These are phyloP conservation scores for Gymnarchus niloticus DNA, from an alignment of 2,113 vertebrate species.

Conservation along the genomic window DNA sequence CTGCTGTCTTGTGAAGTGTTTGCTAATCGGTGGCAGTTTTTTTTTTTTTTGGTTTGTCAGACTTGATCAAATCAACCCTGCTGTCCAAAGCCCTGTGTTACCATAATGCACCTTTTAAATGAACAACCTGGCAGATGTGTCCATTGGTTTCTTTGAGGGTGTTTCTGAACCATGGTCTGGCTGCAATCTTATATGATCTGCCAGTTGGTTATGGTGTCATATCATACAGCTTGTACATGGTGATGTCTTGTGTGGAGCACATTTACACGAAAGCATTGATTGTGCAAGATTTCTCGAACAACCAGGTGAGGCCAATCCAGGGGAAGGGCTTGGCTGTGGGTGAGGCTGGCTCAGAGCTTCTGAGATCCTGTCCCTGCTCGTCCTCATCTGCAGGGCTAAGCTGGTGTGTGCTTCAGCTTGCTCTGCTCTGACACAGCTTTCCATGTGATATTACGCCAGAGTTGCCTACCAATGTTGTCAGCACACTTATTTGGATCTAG, in stretches of 20 bases:
- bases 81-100: background rate
- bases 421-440: background rate
- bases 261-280: background rate
- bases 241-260: background rate
- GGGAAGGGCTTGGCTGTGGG: conserved; percentile 1
- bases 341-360: background rate
- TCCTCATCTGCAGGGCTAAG: background rate
- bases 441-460: background rate
- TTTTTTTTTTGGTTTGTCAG: background rate
- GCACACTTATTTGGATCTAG: background rate
- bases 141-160: background rate
- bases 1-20: background rate
- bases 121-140: background rate
- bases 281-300: background rate
- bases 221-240: background rate
- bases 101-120: background rate
- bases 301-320: background rate
- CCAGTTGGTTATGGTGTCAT: background rate
- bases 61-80: background rate
- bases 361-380: background rate
- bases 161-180: background rate
- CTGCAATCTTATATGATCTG: background rate
- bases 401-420: conserved; percentile 1
- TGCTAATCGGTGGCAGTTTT: background rate
- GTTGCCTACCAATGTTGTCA: background rate